phyloP scores from a whole-genome alignment of 1,140 invertebrate genomes.

The Atta colombica region DNA sequence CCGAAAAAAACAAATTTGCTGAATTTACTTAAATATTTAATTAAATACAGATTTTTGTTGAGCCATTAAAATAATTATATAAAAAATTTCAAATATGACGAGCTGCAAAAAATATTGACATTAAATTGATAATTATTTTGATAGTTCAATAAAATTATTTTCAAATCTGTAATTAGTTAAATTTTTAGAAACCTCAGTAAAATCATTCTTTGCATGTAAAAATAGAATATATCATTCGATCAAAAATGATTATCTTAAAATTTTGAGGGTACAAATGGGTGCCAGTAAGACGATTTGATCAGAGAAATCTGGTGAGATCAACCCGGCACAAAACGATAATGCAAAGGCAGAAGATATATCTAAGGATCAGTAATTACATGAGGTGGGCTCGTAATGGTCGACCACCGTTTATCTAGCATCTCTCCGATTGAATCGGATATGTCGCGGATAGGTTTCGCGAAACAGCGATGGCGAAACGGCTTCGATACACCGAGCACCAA shows the following conservation, averaged over 20 bases:
- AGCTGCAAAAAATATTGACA: too few relatives aligned
- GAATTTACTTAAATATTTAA: too few relatives aligned
- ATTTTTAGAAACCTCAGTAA: too few relatives aligned
- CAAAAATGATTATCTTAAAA: constrained; percentile 13
- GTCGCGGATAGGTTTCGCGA: constrained; percentile 50
- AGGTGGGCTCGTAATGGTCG: constrained; percentile 62
- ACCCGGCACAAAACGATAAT: constrained; percentile 28
- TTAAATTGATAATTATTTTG: too few relatives aligned
- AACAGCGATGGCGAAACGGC: constrained; percentile 29
- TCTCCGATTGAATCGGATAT: constrained; percentile 44
- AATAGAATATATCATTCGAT: background rate
- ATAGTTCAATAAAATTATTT: too few relatives aligned
- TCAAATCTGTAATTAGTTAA: too few relatives aligned
- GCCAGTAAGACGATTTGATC: background rate
- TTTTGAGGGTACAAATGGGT: background rate
- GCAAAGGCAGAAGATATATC: constrained; percentile 60
- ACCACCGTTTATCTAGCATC: constrained; percentile 70
- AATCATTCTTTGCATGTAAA: background rate
- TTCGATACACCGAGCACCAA: constrained; percentile 15
- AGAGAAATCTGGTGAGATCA: constrained; percentile 24
- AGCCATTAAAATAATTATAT: too few relatives aligned
- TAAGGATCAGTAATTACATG: constrained; percentile 73
- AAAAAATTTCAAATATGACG: too few relatives aligned
- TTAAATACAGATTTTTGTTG: too few relatives aligned
- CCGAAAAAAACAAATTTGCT: too few relatives aligned